These are phyloP conservation scores for Athetis lepigone DNA, from an alignment of 2,888 invertebrate genomes.

Conservation along the genomic window DNA sequence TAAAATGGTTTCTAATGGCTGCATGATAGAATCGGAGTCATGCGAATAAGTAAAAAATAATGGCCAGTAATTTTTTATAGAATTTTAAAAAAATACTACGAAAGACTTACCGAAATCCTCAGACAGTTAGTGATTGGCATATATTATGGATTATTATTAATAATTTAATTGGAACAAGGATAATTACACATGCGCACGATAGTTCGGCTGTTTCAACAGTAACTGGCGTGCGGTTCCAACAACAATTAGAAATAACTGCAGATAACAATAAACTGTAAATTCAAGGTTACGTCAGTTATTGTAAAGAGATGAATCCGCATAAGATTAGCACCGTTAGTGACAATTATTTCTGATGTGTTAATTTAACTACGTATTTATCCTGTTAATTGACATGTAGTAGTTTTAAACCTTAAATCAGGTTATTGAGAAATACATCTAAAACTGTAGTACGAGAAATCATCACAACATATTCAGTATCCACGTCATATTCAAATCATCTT, in stretches of 20 bases:
- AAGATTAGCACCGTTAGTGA: slow-evolving; percentile 43
- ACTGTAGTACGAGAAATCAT: slow-evolving; percentile 33
- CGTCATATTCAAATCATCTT: no score
- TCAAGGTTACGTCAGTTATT: slow-evolving; percentile 73
- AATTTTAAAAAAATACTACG: slow-evolving; percentile 47
- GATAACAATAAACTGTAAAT: slow-evolving; percentile 77
- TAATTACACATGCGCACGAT: slow-evolving; percentile 52
- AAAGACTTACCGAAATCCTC: slow-evolving; percentile 74
- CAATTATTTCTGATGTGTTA: slow-evolving; percentile 26
- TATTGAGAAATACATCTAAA: slow-evolving; percentile 33
- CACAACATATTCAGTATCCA: no score
- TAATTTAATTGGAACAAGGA: slow-evolving; percentile 24
- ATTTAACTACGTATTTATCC: slow-evolving; percentile 41
- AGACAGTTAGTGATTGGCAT: slow-evolving; percentile 52
- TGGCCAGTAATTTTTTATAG: slow-evolving; percentile 37
- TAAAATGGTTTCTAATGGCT: slow-evolving; percentile 60
- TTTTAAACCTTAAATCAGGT: slow-evolving; percentile 3
- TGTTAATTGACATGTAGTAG: slow-evolving; percentile 44
- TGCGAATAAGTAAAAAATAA: slow-evolving; percentile 70
- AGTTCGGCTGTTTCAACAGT: slow-evolving; percentile 52
- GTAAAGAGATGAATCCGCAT: slow-evolving; percentile 61
- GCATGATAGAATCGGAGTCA: slow-evolving; percentile 76
- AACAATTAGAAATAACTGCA: slow-evolving; percentile 70
- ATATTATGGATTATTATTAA: slow-evolving; percentile 46
- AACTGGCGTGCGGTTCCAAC: slow-evolving; percentile 71